Evolutionary conservation across 2,888 invertebrate species (phyloP), one percentile per base, ranked within the genome.

Genomic region (Elegia similella): DNA sequence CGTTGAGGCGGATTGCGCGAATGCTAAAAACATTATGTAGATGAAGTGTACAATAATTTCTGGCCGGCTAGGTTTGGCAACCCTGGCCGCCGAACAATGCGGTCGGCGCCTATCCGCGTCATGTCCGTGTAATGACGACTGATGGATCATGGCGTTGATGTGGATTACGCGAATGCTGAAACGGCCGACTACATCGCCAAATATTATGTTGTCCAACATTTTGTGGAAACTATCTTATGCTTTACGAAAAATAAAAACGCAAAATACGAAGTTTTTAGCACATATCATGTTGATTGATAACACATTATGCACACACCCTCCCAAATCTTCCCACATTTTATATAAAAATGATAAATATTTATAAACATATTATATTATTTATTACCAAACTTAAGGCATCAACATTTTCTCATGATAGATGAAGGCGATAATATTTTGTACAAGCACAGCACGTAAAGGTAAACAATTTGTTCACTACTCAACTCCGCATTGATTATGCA

Each of bases 91-190:
- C 17, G 50, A 43, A 54, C 30, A 54, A 54, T 43, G 48, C 17
- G 46, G 68, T 68, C 63, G 67, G 56, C 65, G 64, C 68, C 63
- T 67, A 64, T 62, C 67, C 72, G 66, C 67, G 68, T 69, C 80
- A 69, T 76, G 82, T 84, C 80, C 74, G 73, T 76, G 69, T 88
- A 89, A 89, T 89, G 86, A 87, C 84, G 86, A 89, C 86, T 84
- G 88, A 89, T 89, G 87, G 86, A 81, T 82, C 73, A 74, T 78
- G 80, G 83, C 80, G 38, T 84, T 84, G 82, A 84, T 78, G 78
- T 77, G 82, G 82, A 84, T 84, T 85, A 84, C 78, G 13, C 50
- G 16, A 50, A 10, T 7, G 13, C 30, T 12, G 72, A 68, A 69
- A 5, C 23, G 5, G 23, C 2, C 23, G 5, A 5, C 23, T 23